phyloP scores from a whole-genome alignment of 1,140 invertebrate species.

The Oryzaephilus surinamensis region DNA sequence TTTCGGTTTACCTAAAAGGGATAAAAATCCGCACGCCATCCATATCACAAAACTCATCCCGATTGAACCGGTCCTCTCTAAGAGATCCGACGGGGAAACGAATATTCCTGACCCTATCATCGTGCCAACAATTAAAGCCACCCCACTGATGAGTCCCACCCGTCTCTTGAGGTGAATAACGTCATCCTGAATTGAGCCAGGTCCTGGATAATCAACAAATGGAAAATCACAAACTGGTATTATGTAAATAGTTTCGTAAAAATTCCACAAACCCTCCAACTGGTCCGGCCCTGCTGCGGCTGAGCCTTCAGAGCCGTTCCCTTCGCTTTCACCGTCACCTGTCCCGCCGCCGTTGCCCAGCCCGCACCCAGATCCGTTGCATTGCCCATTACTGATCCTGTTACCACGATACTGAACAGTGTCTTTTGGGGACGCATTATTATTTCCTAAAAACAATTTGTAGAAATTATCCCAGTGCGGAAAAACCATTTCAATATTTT shows the following conservation, averaged over 20 bases:
- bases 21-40: conserved; percentile 84
- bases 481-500: too few species aligned
- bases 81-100: conserved; percentile 90
- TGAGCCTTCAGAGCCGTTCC: conserved; percentile 33
- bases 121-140: conserved; percentile 92
- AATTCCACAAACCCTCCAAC: conserved; percentile 84
- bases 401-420: conserved; percentile 34
- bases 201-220: too few species aligned
- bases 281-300: conserved; percentile 38
- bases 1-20: conserved; percentile 63
- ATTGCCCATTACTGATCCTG: conserved; percentile 21
- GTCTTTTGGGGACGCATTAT: conserved; percentile 34
- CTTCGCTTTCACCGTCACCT: conserved; percentile 32
- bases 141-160: conserved; percentile 96
- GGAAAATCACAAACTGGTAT: too few species aligned
- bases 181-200: conserved; percentile 85
- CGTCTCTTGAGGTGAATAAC: conserved; percentile 94
- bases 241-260: too few species aligned
- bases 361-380: conserved; percentile 21
- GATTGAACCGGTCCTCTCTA: conserved; percentile 84
- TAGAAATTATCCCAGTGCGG: too few species aligned
- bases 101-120: conserved; percentile 97
- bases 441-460: too few species aligned
- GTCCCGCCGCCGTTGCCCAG: conserved; percentile 21
- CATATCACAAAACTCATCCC: conserved; percentile 90